Evolutionary conservation across 2,113 vertebrate species (phyloP).

Genomic region (Calyptomena viridis): DNA sequence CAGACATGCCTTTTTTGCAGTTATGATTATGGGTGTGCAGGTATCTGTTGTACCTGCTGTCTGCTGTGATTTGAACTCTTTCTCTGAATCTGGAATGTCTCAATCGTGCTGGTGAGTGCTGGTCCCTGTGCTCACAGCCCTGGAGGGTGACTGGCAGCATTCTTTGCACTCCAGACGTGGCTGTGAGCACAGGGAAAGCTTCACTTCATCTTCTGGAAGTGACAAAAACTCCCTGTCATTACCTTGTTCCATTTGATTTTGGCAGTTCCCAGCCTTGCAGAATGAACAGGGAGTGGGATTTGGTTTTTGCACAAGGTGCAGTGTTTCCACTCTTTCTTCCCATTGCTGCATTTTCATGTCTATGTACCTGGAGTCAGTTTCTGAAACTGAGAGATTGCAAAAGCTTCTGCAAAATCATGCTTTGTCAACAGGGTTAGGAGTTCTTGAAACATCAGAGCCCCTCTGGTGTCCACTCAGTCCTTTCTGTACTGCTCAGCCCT

Average conservation of each 20-base stretch:
- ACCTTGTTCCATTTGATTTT: background rate
- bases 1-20: slow-evolving; percentile 2
- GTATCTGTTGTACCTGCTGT: slow-evolving; percentile 45
- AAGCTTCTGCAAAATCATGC: background rate
- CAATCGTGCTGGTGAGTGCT: background rate
- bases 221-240: slow-evolving; percentile 18
- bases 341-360: background rate
- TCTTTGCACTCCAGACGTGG: slow-evolving; percentile 11
- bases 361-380: background rate
- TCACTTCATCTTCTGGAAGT: background rate
- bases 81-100: background rate
- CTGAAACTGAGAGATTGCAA: background rate
- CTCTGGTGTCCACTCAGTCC: background rate
- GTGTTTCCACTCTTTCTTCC: background rate
- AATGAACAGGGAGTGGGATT: background rate
- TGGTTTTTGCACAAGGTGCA: background rate
- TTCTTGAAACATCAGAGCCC: background rate
- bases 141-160: background rate
- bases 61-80: slow-evolving; percentile 10
- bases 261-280: background rate
- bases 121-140: background rate
- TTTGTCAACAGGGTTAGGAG: background rate
- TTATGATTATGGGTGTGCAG: background rate
- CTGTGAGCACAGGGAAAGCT: background rate
- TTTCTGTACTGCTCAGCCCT: background rate